phyloP scores from a whole-genome alignment of 2,797 vertebrate species.

The Gymnocypris eckloni region DNA sequence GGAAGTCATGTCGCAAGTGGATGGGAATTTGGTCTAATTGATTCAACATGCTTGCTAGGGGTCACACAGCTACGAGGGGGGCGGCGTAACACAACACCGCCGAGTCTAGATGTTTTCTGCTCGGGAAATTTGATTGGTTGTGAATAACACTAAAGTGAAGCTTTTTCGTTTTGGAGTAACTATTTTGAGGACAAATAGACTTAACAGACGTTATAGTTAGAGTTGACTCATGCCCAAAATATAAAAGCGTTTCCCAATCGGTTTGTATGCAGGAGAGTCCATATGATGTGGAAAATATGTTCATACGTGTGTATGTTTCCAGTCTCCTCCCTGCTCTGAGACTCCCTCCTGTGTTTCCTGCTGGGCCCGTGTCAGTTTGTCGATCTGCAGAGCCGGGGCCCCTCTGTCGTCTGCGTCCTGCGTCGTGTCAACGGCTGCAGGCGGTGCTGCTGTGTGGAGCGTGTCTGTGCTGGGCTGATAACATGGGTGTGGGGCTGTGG shows the following conservation, averaged over 20 bases:
- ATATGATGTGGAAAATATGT: background rate
- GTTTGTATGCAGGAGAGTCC: background rate
- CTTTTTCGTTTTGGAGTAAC: background rate
- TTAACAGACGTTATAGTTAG: background rate
- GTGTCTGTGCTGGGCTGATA: constrained; percentile 53
- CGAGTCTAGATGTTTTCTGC: constrained; percentile 10
- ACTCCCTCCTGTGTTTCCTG: constrained; percentile 42
- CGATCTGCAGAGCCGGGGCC: constrained; percentile 26
- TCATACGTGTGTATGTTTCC: constrained; percentile 28
- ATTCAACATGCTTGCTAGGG: constrained; percentile 50
- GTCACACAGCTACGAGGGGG: constrained; percentile 36
- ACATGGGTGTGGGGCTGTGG: constrained; percentile 53
- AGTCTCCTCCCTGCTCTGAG: constrained; percentile 30
- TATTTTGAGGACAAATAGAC: background rate
- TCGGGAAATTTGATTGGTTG: constrained; percentile 32
- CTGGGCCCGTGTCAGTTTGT: background rate
- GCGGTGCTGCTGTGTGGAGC: background rate
- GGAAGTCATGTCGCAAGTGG: constrained; percentile 32
- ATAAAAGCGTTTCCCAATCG: background rate
- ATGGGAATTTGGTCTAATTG: constrained; percentile 54
- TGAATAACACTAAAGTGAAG: constrained; percentile 6
- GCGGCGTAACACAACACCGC: constrained; percentile 1
- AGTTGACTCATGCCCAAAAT: background rate
- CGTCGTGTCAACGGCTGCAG: constrained; percentile 2
- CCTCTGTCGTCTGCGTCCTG: constrained; percentile 1